Conservation (phyloP, 2,797 vertebrate species). For the Nyctalus aviator region DNA sequence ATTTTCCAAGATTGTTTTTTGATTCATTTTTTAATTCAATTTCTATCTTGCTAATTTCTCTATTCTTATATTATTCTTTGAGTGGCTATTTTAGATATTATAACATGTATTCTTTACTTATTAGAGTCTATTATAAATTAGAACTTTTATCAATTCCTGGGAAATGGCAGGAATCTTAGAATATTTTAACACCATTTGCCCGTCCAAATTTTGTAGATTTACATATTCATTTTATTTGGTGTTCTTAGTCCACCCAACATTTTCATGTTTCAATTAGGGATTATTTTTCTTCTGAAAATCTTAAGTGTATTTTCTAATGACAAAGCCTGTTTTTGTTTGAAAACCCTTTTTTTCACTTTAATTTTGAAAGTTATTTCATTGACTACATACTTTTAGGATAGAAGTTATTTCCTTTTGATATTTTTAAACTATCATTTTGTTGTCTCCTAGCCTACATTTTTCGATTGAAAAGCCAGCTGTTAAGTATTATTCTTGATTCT, state of each 20-base stretch:
- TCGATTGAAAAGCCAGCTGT: background rate
- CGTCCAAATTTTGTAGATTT: background rate
- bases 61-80: constrained; percentile 32
- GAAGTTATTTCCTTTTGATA: background rate
- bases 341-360: background rate
- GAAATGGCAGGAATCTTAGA: background rate
- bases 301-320: background rate
- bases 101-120: background rate
- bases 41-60: background rate
- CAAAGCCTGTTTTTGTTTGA: constrained; percentile 21
- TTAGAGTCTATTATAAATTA: background rate
- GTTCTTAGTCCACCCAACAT: background rate
- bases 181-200: constrained; percentile 8
- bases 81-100: background rate
- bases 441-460: background rate
- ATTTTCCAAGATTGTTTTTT: background rate
- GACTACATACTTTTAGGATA: background rate
- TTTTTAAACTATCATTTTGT: constrained; percentile 3
- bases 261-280: constrained; percentile 6
- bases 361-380: constrained; percentile 26
- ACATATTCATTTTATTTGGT: background rate
- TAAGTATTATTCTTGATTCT: constrained; percentile 6
- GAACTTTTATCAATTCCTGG: constrained; percentile 19
- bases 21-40: background rate
- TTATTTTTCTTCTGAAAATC: constrained; percentile 41